phyloP scores from a whole-genome alignment of 92 coral and sea anemone genomes.

The Actinernus sp. region DNA sequence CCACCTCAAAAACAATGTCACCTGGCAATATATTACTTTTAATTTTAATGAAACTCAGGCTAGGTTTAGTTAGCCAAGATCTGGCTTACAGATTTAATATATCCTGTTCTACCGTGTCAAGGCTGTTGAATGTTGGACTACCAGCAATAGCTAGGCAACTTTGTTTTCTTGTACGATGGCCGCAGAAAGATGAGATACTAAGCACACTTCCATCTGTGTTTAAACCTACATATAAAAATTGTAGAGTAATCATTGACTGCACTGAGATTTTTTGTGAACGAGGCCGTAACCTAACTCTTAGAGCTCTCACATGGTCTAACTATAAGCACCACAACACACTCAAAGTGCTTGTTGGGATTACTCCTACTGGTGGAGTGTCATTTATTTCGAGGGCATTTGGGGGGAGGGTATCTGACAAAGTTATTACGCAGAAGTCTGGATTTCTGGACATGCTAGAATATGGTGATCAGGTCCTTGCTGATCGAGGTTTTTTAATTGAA shows the following conservation, averaged over 20 bases:
- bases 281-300: conserved; percentile 32
- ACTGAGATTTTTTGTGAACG: conserved; percentile 56
- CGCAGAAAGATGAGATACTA: neutral
- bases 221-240: conserved; percentile 29
- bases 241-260: conserved; percentile 68
- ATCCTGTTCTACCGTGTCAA: neutral
- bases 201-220: conserved; percentile 2
- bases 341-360: too few species aligned
- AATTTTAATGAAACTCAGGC: neutral
- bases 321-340: too few species aligned
- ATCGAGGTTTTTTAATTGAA: too few species aligned
- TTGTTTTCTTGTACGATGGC: neutral
- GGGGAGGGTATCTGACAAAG: too few species aligned
- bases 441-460: too few species aligned
- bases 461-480: too few species aligned
- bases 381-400: too few species aligned
- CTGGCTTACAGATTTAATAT: neutral
- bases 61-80: neutral
- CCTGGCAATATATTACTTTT: neutral
- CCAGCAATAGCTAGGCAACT: neutral
- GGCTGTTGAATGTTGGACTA: neutral
- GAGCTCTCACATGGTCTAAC: conserved; percentile 57
- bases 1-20: neutral
- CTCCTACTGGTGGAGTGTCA: too few species aligned
- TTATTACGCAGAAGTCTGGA: too few species aligned